These are phyloP conservation scores for Metopia argyrocephala DNA, from an alignment of 2,888 invertebrate species.

Conservation along the genomic window DNA sequence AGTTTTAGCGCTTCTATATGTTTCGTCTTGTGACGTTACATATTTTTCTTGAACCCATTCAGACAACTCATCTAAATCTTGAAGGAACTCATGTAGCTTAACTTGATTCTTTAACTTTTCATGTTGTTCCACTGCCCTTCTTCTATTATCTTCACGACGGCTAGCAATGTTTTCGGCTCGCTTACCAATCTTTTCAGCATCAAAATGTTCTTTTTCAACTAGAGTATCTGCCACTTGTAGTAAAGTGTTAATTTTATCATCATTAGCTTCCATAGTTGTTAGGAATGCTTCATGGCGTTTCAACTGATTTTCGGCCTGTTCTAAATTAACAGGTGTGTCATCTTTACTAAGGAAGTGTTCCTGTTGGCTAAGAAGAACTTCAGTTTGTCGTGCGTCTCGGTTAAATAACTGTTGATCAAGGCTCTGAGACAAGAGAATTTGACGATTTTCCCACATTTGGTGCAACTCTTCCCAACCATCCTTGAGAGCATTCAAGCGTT, in stretches of 20 bases:
- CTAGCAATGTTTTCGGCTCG: constrained; percentile 97
- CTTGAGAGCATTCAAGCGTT: constrained; percentile 97
- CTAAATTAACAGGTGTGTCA: constrained; percentile 95
- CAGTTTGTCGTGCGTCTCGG: constrained; percentile 97
- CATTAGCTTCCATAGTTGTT: constrained; percentile 99
- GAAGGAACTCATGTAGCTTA: constrained; percentile 96
- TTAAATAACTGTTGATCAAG: constrained; percentile 97
- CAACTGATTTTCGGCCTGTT: constrained; percentile 97
- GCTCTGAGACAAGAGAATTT: constrained; percentile 95
- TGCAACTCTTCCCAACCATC: constrained; percentile 99
- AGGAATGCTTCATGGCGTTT: constrained; percentile 99
- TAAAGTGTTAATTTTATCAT: constrained; percentile 98
- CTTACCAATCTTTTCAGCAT: constrained; percentile 96
- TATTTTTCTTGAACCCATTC: constrained; percentile 99
- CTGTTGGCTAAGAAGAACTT: constrained; percentile 97
- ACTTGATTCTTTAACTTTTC: constrained; percentile 96
- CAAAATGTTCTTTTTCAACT: constrained; percentile 96
- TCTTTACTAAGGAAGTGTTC: constrained; percentile 98
- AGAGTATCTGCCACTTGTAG: constrained; percentile 95
- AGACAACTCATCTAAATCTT: constrained; percentile 96
- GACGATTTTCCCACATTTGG: constrained; percentile 99
- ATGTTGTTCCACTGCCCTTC: constrained; percentile 93
- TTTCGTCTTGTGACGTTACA: constrained; percentile 98
- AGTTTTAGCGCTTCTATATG: constrained; percentile 98
- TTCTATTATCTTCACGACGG: constrained; percentile 92